A percentile compares a stretch with the other conserved stretches of the same genome.
These are phyloP conservation scores for Pleuronectes platessa DNA, from an alignment of 2,113 vertebrate species.

Conservation along the genomic window DNA sequence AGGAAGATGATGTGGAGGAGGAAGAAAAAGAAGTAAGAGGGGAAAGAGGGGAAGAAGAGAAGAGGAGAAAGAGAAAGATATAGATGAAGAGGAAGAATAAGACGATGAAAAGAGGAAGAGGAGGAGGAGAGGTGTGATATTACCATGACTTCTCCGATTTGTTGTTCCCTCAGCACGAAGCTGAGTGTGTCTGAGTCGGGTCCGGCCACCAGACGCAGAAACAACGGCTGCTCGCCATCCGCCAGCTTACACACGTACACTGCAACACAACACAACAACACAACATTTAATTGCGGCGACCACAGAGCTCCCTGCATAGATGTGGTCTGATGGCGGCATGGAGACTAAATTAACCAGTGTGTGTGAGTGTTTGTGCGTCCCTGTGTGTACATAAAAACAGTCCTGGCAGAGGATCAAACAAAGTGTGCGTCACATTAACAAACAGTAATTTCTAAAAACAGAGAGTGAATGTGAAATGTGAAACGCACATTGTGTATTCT, in stretches of 20 bases:
- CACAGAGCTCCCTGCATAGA: background rate
- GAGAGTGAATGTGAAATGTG: background rate
- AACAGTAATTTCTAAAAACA: conserved; percentile 34
- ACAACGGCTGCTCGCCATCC: conserved; percentile 91
- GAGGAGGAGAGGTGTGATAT: background rate
- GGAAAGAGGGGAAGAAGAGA: too few relatives aligned
- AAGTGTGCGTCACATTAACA: conserved; percentile 31
- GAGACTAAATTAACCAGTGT: background rate
- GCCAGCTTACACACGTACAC: conserved; percentile 94
- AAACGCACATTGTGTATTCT: background rate
- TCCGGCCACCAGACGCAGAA: conserved; percentile 92
- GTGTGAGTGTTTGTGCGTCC: conserved; percentile 16
- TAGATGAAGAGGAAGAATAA: background rate
- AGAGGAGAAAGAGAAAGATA: background rate
- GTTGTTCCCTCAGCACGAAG: conserved; percentile 94
- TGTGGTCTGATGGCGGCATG: too few relatives aligned
- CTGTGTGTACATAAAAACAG: background rate
- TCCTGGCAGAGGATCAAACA: conserved; percentile 41
- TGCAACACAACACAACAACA: conserved; percentile 65
- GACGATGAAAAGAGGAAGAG: too few relatives aligned
- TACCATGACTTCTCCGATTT: conserved; percentile 95
- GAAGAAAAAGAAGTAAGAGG: too few relatives aligned
- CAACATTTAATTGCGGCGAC: background rate
- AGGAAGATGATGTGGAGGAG: too few relatives aligned
- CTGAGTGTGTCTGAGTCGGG: conserved; percentile 89